Base-by-base conservation (phyloP, 1,140 invertebrate genomes). In the Drosophila repletoides region DNA sequence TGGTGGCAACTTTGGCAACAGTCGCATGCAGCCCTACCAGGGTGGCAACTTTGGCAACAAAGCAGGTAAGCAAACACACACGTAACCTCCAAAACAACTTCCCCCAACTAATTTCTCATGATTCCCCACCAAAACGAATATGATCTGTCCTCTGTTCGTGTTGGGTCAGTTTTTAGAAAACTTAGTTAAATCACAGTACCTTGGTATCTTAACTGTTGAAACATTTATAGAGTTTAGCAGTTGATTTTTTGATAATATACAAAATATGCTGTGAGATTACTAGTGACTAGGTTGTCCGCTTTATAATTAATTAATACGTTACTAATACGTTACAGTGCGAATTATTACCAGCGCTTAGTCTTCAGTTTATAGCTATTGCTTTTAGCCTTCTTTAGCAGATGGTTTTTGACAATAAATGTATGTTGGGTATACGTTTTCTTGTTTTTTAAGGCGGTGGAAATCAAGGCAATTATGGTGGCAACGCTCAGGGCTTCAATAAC, bases 181-280 rank as follows among this genome's bases (percentile, higher is more conserved):
- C 9, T 31, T n/a, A 2, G 0, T 15, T 26, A 15, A 53, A 10
- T 55, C 60, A 67, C 40, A 55, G 51, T 58, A 68, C 45, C 34
- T 46, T 46, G 36, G 69, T 46, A 73, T 48, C 48, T n/a, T 59
- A 73, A 64, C 64, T 83, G 43, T 67, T 63, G 71, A 36, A 69
- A 29, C 53, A 36, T 70, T 34, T 6, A 29, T 49, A 72, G 40
- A 59, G 59, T 66, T 73, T 61, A 34, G 49, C 51, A 63, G 59
- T 69, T 79, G 49, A 40, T 9, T 46, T 58, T 53, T n/a, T n/a
- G n/a, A n/a, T n/a, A n/a, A n/a, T n/a, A n/a, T n/a, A 41, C 21
- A 33, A 15, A 61, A 59, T n/a, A 60, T 14, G 96, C 76, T 92
- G 96, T 66, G 96, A 76, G 43, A 61, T 56, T 15, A n/a, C n/a